Percentiles rank a stretch among this genome's conserved stretches.
phyloP scores from a whole-genome alignment of 2,797 vertebrate genomes.

The Megalops cyprinoides region DNA sequence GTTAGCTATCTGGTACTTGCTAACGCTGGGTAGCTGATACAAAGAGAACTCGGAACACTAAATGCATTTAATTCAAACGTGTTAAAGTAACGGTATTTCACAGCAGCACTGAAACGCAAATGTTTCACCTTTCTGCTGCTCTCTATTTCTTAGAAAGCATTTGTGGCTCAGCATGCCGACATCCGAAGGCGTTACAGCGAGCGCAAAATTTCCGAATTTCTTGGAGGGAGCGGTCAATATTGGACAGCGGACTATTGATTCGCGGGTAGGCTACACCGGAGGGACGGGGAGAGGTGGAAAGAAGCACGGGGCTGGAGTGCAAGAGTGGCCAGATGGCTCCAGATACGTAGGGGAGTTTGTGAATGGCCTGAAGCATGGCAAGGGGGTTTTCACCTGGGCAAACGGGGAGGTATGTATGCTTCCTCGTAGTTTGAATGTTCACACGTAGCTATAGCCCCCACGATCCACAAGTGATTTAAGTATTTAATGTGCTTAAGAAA shows the following conservation, averaged over 20 bases:
- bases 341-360: constrained; percentile 75
- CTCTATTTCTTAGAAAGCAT: not conserved
- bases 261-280: not conserved
- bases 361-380: constrained; percentile 76
- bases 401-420: constrained; percentile 73
- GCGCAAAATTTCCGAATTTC: not conserved
- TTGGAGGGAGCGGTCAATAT: not conserved
- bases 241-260: not conserved
- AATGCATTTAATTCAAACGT: too few species aligned
- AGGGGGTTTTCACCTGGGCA: constrained; percentile 70
- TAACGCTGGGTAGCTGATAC: not conserved
- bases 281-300: not conserved
- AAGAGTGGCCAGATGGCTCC: constrained; percentile 78
- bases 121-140: not conserved
- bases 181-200: not conserved
- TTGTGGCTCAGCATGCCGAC: not conserved
- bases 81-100: too few species aligned
- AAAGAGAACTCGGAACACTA: not conserved
- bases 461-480: too few species aligned
- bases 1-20: not conserved
- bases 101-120: not conserved
- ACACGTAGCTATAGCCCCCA: too few species aligned
- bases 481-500: too few species aligned
- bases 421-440: too few species aligned
- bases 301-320: constrained; percentile 49